Base-by-base conservation (phyloP, 2,797 vertebrate species). In the Pseudopleuronectes americanus region DNA sequence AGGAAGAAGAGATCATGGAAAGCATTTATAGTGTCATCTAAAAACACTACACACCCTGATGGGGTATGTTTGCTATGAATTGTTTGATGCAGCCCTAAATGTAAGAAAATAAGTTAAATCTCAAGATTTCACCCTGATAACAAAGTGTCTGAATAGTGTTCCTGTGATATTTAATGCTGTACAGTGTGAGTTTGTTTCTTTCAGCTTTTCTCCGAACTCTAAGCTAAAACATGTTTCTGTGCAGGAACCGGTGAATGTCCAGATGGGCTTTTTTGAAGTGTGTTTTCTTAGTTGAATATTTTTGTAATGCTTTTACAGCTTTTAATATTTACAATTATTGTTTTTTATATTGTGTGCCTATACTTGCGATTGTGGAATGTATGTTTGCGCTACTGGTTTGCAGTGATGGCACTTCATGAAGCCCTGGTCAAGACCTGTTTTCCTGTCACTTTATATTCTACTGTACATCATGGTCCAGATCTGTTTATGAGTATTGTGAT, bases 1-100 rank as follows among this genome's bases (percentile, higher is more conserved):
- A 78, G 73, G 59, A 66, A 60, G 63, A 55, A 71, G 58, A 81
- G 51, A 28, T 55, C 48, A 77, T 77, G 69, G 77, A 70, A 78
- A 86, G 47, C 63, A 79, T 85, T 77, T 71, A 71, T 66, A 73
- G 77, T 82, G 79, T 87, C 70, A 31, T 72, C 77, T 75, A 1
- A 60, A 83, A 87, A 89, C 89, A 92, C 91, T 90, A 91, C 80
- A 79, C 51, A 41, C 75, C 62, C 74, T n/a, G 36, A 16, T 14
- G n/a, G 64, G 60, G 47, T 71, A 65, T 78, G 74, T 86, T 84
- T 84, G 77, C 66, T 66, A 64, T 80, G 57, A 81, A 58, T 55
- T 79, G 59, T 81, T 74, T 26, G 45, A 31, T 55, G 21, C 51
- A 52, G 14, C 19, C 33, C 31, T 52, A 36, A 21, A 51, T 59